A percentile compares a stretch with the other conserved stretches of the same genome.
Evolutionary conservation across 2,797 vertebrate species (phyloP).

Genomic region (Phaenicophaeus curvirostris): DNA sequence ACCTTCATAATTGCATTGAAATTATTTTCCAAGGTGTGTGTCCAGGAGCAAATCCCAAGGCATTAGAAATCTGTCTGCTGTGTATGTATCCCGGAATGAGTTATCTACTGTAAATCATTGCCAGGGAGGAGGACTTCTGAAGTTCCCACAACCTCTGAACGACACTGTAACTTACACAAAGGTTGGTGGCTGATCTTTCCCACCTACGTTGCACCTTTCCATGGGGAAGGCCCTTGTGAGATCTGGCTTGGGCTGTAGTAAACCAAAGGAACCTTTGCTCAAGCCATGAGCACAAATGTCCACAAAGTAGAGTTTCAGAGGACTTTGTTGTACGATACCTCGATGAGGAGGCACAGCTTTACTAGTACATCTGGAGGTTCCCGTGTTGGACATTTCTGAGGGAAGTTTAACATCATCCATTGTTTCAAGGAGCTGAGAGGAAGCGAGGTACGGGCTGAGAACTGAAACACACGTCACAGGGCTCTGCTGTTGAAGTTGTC

Average conservation of each 20-base stretch:
- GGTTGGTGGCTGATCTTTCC: slow-evolving; percentile 30
- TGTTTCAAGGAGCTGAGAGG: background rate
- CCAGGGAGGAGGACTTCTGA: slow-evolving; percentile 54
- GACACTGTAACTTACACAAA: slow-evolving; percentile 57
- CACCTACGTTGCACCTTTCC: slow-evolving; percentile 61
- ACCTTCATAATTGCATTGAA: slow-evolving; percentile 67
- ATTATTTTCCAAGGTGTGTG: slow-evolving; percentile 61
- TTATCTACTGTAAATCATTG: slow-evolving; percentile 74
- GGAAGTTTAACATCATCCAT: background rate
- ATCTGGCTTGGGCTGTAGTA: slow-evolving; percentile 10
- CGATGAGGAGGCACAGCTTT: background rate
- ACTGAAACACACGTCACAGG: background rate
- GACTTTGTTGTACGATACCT: background rate
- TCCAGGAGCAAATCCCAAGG: slow-evolving; percentile 73
- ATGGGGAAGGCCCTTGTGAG: slow-evolving; percentile 53
- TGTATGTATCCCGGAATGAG: slow-evolving; percentile 60
- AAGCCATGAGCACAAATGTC: background rate
- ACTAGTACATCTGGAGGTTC: background rate
- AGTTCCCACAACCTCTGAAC: slow-evolving; percentile 68
- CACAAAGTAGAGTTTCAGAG: background rate
- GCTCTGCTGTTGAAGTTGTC: background rate
- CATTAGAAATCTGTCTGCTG: slow-evolving; percentile 72
- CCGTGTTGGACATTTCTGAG: background rate
- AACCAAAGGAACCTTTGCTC: slow-evolving; percentile 2
- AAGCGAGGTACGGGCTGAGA: background rate